These are phyloP conservation scores for Oligia strigilis DNA, from an alignment of 2,888 invertebrate genomes.

Conservation along the genomic window DNA sequence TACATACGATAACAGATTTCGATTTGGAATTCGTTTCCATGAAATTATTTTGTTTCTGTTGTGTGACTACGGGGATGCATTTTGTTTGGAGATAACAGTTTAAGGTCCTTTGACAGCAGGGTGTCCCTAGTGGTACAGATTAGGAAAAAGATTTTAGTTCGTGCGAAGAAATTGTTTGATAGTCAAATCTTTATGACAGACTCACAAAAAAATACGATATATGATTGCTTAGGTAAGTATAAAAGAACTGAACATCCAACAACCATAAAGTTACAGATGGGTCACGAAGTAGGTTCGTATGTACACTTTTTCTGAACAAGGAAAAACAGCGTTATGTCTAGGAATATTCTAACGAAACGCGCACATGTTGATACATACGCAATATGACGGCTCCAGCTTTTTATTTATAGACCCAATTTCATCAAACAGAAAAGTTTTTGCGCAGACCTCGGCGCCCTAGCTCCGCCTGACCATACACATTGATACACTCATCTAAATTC, in stretches of 20 bases:
- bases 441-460: conserved; percentile 67
- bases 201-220: not conserved
- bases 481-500: conserved; percentile 87
- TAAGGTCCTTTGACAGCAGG: conserved; percentile 15
- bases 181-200: not conserved
- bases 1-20: conserved; percentile 63
- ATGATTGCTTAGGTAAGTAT: conserved; percentile 4
- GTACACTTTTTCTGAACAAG: conserved; percentile 45
- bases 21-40: conserved; percentile 61
- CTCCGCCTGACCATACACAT: conserved; percentile 77
- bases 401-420: conserved; percentile 74
- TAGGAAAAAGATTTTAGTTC: not conserved
- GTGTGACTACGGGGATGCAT: conserved; percentile 39
- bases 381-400: conserved; percentile 64
- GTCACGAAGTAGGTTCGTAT: conserved; percentile 26
- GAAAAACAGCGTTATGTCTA: conserved; percentile 42
- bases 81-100: conserved; percentile 29
- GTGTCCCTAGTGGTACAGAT: not conserved
- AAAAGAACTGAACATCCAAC: conserved; percentile 33
- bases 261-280: conserved; percentile 45
- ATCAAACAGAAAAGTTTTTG: conserved; percentile 76
- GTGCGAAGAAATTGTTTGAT: not conserved
- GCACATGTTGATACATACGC: conserved; percentile 61
- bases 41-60: conserved; percentile 53
- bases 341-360: conserved; percentile 56